Base-by-base conservation (phyloP, 1,140 invertebrate genomes). In the Drosophila ironensis region DNA sequence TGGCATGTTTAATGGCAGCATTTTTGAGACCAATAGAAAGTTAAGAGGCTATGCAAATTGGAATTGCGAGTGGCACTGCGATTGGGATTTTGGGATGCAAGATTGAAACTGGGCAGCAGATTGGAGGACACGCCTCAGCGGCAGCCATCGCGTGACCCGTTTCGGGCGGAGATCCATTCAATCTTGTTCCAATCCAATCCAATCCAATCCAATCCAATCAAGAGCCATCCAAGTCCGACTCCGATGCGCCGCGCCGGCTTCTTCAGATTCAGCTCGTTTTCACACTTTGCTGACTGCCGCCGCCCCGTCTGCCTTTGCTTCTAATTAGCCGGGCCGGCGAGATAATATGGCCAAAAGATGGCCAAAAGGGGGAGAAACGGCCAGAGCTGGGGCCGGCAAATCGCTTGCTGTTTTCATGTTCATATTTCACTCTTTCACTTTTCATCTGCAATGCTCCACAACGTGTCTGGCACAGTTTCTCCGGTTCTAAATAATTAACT, bases 1-100 rank as follows among this genome's bases (percentile, higher is more conserved):
- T 27, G 25, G 25, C 25, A 27, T 27, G 25, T 27, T 27, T 27
- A 27, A n/a, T 3, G 5, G 25, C 9, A 8, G 9, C 6, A 27
- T 27, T 27, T 27, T 1, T 27, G 25, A 1, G 6, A 8, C 25
- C 25, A 27, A 7, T 27, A 5, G 25, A 27, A 6, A 6, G 84
- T 78, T 84, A 56, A 47, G 42, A 45, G 42, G 57, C 68, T 51
- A 82, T 82, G 78, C 78, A 82, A 82, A 82, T 84, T 28, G 66
- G 42, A 12, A 16, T 25, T 37, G 45, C 12, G 24, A 28, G 59
- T n/a, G n/a, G n/a, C n/a, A n/a, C n/a, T n/a, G n/a, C n/a, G n/a
- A n/a, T n/a, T n/a, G n/a, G n/a, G n/a, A 44, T 35, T 60, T 11
- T 46, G 24, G 14, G 25, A 22, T 16, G 20, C 38, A 24, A 35